These are phyloP conservation scores for Suricata suricatta DNA, from an alignment of 2,113 vertebrate species.

Conservation along the genomic window DNA sequence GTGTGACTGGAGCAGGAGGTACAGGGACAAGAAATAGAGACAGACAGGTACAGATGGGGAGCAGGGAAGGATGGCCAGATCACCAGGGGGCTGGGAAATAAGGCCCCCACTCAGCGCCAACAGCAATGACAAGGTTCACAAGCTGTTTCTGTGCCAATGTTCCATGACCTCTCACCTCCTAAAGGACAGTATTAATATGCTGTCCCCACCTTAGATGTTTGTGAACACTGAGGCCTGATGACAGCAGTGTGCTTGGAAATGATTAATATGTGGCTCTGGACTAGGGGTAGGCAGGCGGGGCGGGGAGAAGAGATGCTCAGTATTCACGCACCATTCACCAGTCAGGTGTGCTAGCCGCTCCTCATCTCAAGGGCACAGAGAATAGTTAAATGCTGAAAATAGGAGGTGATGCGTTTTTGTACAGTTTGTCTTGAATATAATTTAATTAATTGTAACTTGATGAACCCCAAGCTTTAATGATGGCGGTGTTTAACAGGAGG, in stretches of 20 bases:
- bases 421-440: neutral
- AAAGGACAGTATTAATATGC: neutral
- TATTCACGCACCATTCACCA: neutral
- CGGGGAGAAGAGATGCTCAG: too few relatives aligned
- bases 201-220: neutral
- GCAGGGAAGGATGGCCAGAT: neutral
- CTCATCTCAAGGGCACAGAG: neutral
- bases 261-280: neutral
- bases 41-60: neutral
- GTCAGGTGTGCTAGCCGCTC: neutral
- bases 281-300: rapidly evolving
- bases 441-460: neutral
- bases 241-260: neutral
- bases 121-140: neutral
- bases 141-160: neutral
- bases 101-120: neutral
- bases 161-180: neutral
- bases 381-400: neutral
- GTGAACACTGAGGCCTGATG: neutral
- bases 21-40: neutral
- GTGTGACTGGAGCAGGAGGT: neutral
- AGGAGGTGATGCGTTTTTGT: neutral
- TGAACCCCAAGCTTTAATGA: neutral
- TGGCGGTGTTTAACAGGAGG: neutral
- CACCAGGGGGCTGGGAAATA: neutral